phyloP scores from a whole-genome alignment of 2,888 invertebrate species.

The Helleia helle region DNA sequence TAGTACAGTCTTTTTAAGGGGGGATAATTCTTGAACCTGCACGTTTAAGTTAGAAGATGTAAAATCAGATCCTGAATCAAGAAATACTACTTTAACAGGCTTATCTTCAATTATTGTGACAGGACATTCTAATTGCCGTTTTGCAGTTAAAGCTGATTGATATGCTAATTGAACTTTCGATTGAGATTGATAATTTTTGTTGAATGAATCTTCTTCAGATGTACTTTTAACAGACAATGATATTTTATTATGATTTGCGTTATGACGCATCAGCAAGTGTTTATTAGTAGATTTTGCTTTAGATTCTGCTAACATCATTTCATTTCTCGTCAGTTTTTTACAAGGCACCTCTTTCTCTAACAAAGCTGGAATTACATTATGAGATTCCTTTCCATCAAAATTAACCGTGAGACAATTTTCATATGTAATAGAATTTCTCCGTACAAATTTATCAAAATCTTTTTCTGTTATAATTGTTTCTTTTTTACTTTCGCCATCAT shows the following conservation, averaged over 20 bases:
- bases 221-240: conserved; percentile 27
- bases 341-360: conserved; percentile 38
- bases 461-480: conserved; percentile 59
- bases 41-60: conserved; percentile 41
- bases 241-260: conserved; percentile 29
- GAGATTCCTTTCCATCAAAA: conserved; percentile 43
- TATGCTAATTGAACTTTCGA: conserved; percentile 60
- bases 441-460: conserved; percentile 63
- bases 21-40: conserved; percentile 52
- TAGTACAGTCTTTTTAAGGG: conserved; percentile 32
- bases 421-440: conserved; percentile 57
- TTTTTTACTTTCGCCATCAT: conserved; percentile 34
- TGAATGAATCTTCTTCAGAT: conserved; percentile 33
- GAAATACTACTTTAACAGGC: conserved; percentile 60
- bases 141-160: conserved; percentile 52
- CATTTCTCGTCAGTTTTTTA: conserved; percentile 40
- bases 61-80: conserved; percentile 45
- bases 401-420: conserved; percentile 55
- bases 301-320: conserved; percentile 33
- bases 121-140: conserved; percentile 47
- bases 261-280: conserved; percentile 29
- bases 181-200: conserved; percentile 51
- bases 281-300: conserved; percentile 39
- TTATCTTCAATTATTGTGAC: conserved; percentile 62
- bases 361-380: conserved; percentile 45